Conservation (phyloP, 2,888 invertebrate species). For the Allolobophora icterica region DNA sequence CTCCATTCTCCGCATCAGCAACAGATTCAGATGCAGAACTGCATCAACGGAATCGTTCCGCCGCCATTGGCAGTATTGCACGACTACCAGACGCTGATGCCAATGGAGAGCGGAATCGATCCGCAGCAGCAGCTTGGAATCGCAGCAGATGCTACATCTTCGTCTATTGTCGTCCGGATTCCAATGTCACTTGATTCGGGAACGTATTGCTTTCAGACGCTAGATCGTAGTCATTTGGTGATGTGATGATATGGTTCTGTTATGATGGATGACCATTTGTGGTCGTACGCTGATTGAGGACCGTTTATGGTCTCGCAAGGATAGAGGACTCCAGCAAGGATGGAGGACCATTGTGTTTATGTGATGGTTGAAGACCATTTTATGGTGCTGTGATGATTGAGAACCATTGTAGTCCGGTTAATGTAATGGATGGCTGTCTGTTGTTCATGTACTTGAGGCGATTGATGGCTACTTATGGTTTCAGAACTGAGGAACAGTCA, state of each 20-base stretch:
- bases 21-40: background rate
- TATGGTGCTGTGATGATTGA: background rate
- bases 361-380: background rate
- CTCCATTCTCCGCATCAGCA: background rate
- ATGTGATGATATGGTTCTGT: background rate
- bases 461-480: background rate
- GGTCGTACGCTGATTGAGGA: background rate
- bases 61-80: background rate
- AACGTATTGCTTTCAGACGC: constrained; percentile 12
- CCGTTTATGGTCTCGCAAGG: too few species aligned
- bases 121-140: background rate
- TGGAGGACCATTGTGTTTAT: too few species aligned
- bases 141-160: background rate
- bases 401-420: background rate
- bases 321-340: too few species aligned
- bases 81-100: constrained; percentile 23
- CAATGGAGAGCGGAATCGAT: background rate
- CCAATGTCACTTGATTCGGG: constrained; percentile 3
- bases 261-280: background rate
- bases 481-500: background rate
- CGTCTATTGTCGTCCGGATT: background rate
- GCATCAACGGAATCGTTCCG: constrained; percentile 17
- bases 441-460: background rate
- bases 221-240: constrained; percentile 4
- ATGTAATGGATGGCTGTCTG: background rate